Evolutionary conservation across 2,113 vertebrate species (phyloP).

Genomic region (Choloepus hoffmanni): DNA sequence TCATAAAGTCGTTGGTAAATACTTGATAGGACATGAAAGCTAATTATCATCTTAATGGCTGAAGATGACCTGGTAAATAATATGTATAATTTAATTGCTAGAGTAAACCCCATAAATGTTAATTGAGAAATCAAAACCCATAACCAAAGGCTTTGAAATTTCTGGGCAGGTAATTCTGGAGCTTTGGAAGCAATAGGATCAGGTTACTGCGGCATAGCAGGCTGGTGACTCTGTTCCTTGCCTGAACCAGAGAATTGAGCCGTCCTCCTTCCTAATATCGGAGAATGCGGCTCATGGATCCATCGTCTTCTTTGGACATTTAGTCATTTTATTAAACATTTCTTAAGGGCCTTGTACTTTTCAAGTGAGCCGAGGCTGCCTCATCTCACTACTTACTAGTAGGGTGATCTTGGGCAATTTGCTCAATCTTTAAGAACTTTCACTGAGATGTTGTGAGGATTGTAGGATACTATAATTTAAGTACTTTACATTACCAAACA

Average conservation of each 20-base stretch:
- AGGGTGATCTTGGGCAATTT: too few species aligned
- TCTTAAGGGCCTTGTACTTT: background rate
- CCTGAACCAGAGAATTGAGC: background rate
- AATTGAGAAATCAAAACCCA: constrained; percentile 62
- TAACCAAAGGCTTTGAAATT: background rate
- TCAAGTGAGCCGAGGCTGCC: background rate
- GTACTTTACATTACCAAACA: background rate
- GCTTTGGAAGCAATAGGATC: background rate
- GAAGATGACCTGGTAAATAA: constrained; percentile 59
- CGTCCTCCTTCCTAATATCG: background rate
- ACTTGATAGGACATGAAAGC: constrained; percentile 37
- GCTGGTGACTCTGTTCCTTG: background rate
- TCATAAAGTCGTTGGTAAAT: constrained; percentile 53
- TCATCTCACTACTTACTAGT: background rate
- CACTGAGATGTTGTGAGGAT: background rate
- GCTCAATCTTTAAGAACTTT: background rate
- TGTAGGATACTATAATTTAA: background rate
- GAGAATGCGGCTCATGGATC: background rate
- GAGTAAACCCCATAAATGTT: constrained; percentile 46
- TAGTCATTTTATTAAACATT: background rate
- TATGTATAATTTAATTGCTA: constrained; percentile 68
- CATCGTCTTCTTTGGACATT: background rate
- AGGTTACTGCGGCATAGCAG: background rate
- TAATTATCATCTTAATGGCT: constrained; percentile 74
- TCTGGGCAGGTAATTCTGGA: background rate